Conservation (phyloP, 2,888 invertebrate species). For the Philopedon plagiatum region DNA sequence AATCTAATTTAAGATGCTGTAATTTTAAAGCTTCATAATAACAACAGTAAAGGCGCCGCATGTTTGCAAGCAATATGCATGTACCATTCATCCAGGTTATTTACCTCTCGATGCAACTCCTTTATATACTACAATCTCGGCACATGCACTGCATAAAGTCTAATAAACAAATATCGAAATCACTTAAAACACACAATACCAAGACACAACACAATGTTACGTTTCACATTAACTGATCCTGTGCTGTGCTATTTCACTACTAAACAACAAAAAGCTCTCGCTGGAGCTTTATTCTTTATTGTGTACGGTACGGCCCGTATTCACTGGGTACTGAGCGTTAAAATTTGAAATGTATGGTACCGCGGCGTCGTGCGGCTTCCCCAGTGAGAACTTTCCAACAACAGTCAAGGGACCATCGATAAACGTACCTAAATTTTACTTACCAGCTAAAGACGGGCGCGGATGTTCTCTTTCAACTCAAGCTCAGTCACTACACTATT, state of each 20-base stretch:
- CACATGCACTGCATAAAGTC: conserved; percentile 42
- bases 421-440: conserved; percentile 43
- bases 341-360: conserved; percentile 18
- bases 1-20: neutral
- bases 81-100: conserved; percentile 43
- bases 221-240: conserved; percentile 25
- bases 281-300: conserved; percentile 22
- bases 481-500: conserved; percentile 36
- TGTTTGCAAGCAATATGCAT: conserved; percentile 15
- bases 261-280: conserved; percentile 12
- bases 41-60: neutral
- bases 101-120: conserved; percentile 48
- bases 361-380: conserved; percentile 15
- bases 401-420: conserved; percentile 31
- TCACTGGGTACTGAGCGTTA: conserved; percentile 24
- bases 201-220: conserved; percentile 24
- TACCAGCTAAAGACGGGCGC: conserved; percentile 37
- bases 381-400: conserved; percentile 27
- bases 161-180: conserved; percentile 11
- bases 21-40: neutral
- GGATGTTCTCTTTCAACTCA: conserved; percentile 30
- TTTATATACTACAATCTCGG: conserved; percentile 36
- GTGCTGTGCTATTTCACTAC: conserved; percentile 12
- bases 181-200: conserved; percentile 18
- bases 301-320: conserved; percentile 19